These are phyloP conservation scores for Amphiprion ocellaris DNA, from an alignment of 2,113 vertebrate genomes.

Conservation along the genomic window DNA sequence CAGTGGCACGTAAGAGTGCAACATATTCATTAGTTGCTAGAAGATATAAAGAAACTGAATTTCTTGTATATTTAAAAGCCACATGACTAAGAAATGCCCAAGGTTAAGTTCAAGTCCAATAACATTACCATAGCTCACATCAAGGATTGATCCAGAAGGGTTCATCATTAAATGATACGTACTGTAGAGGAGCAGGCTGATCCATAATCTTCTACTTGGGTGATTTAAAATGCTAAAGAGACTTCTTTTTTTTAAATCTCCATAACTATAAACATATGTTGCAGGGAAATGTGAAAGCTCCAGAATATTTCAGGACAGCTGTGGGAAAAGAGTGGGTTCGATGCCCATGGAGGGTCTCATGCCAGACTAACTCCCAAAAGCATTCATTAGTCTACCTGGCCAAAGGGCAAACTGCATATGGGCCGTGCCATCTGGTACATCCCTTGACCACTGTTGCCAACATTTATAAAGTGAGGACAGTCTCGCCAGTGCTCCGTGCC, in stretches of 20 bases:
- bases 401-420: constrained; percentile 81
- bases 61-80: neutral
- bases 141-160: neutral
- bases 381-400: constrained; percentile 85
- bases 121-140: neutral
- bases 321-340: constrained; percentile 56
- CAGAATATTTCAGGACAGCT: constrained; percentile 56
- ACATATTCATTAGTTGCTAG: neutral
- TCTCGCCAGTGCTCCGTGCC: constrained; percentile 53
- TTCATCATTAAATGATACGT: neutral
- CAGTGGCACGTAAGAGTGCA: neutral
- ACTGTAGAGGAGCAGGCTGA: neutral
- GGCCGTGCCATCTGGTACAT: constrained; percentile 78
- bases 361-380: constrained; percentile 79
- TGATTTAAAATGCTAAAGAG: constrained; percentile 24
- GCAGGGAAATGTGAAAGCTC: constrained; percentile 37
- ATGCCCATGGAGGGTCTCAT: constrained; percentile 64
- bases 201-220: neutral
- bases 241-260: neutral
- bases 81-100: neutral
- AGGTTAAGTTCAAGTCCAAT: neutral
- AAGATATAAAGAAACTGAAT: constrained; percentile 3
- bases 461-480: constrained; percentile 67
- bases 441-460: constrained; percentile 71
- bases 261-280: constrained; percentile 58